Base-by-base conservation (phyloP, 2,113 vertebrate species). In the Phoenicopterus ruber region DNA sequence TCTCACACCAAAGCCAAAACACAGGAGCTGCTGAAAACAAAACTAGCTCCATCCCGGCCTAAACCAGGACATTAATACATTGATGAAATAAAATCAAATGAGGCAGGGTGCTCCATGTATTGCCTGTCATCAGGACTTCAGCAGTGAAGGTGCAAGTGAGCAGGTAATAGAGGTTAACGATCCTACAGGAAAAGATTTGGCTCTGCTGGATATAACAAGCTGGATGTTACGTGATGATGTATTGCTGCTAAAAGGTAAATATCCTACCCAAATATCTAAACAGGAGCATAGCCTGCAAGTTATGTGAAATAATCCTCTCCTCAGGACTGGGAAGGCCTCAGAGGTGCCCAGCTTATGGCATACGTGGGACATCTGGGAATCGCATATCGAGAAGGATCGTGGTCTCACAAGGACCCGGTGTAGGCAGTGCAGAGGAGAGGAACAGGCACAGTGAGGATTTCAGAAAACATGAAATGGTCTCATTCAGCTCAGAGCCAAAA, bases 361-460 rank as follows among this genome's bases (percentile, higher is more conserved):
- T 77, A 32, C 13, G 36, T 17, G 21, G 21, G 11, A 36, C 61
- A 34, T 42, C 32, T 47, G 29, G 19, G 36, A 85, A 40, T 6
- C 0, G 0, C 5, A 4, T 9, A 6, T 29, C 38, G 73, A 26
- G 25, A 71, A 86, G 7, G 15, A 36, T 17, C 2, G 1, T 71
- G 40, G 21, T 55, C 40, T 77, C 49, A 26, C 22, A 47, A 71
- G 34, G 17, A 54, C 36, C 18, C 38, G 34, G 14, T 25, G 25
- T 5, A 40, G 34, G 17, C 36, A 61, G 14, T 21, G 16, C 47
- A 76, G n/a, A 80, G 44, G 21, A 74, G 19, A 62, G 29, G 24
- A 81, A 70, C 4, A 22, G 34, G 5, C 25, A 22, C 5, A 2
- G 6, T 52, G 62, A 73, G 28, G 29, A 52, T 76, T 90, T 65